phyloP scores from a whole-genome alignment of 2,797 vertebrate species.

The Malacoraja senta region DNA sequence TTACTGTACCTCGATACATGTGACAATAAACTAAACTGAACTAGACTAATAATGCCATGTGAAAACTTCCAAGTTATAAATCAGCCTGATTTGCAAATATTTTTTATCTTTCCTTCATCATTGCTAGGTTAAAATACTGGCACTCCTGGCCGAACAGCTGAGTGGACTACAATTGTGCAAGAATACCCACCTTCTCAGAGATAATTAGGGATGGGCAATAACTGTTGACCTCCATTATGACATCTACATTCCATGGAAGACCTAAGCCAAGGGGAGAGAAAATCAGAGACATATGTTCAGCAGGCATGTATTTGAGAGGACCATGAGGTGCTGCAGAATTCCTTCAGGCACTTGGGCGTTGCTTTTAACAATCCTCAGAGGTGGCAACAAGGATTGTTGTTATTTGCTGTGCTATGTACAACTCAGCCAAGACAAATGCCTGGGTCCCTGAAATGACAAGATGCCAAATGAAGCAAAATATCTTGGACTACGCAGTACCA shows the following conservation, averaged over 20 bases:
- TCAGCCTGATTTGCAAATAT: no score
- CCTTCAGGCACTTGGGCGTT: background rate
- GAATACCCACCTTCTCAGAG: no score
- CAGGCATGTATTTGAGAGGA: background rate
- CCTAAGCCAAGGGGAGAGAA: background rate
- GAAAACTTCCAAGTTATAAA: no score
- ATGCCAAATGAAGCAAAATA: background rate
- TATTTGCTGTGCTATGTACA: background rate
- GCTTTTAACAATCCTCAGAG: background rate
- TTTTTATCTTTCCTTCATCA: no score
- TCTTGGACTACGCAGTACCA: background rate
- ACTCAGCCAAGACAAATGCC: background rate
- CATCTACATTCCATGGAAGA: background rate
- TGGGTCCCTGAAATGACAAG: background rate
- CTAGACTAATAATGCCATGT: no score
- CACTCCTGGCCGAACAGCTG: no score
- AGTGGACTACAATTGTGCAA: no score
- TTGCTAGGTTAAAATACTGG: no score
- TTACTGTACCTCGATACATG: no score
- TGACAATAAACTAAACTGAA: no score
- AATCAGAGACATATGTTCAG: background rate
- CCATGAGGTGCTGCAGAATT: background rate
- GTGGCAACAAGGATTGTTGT: background rate
- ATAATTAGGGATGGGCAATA: no score
- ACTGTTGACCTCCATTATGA: no score